Evolutionary conservation across 2,888 invertebrate genomes (phyloP), one percentile per base, ranked within the genome.

Genomic region (Caenorhabditis sp.): DNA sequence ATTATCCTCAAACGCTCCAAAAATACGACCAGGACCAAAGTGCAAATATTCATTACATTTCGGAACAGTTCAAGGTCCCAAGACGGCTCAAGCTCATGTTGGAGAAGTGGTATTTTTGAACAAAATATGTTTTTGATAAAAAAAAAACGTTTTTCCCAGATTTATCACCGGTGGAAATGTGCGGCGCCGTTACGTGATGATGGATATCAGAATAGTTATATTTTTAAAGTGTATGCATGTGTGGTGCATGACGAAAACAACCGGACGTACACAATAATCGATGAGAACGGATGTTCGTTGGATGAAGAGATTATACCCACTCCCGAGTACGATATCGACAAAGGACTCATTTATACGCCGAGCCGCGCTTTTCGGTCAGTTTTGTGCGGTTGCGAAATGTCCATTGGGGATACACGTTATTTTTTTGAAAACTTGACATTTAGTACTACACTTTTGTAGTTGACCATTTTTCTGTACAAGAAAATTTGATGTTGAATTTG

Each of bases 261-360:
- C 24, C 53, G 77, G 24, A 66, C 78, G 1, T 80, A 79, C 41
- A 72, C 70, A 32, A 77, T 82, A n/a, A 76, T 82, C 26, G 80
- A 82, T 50, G 79, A 82, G 15, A 52, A 75, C 50, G 82, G 82
- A 15, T 82, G 82, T 24, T 82, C 82, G 8, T 56, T 82, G 13
- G 82, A 82, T 46, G 82, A 82, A 46, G 79, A 80, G 8, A 80
- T 82, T 17, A 63, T 82, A 7, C 82, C 80, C 7, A 80, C 80
- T 20, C 78, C 79, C 4, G 77, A 79, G 26, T 82, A 82, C 43
- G 80, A 80, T 55, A 17, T 68, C 17, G 58, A 71, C 6, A 65
- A 75, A 17, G 73, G 71, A 5, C 41, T 80, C 17, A 78, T 78
- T 27, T 80, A 73, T 45, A 73, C 79, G n/a, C 79, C 80, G 15